phyloP scores from a whole-genome alignment of 2,797 vertebrate species.

The Varecia variegata region DNA sequence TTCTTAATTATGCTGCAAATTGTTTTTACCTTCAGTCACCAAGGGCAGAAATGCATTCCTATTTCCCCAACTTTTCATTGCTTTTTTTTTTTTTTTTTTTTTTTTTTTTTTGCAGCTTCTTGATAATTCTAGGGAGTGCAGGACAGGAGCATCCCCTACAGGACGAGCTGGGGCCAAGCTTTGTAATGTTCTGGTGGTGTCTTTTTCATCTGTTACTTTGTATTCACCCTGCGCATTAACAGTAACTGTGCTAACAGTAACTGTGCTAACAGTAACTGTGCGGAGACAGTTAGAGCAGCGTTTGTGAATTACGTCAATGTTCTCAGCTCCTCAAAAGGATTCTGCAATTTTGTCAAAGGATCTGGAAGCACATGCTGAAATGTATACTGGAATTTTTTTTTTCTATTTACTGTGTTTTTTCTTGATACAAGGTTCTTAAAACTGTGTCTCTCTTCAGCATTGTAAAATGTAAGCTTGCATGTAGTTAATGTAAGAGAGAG shows the following conservation, averaged over 20 bases:
- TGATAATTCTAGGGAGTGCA: slow-evolving; percentile 55
- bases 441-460: not conserved
- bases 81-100: not conserved
- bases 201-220: slow-evolving; percentile 75
- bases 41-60: slow-evolving; percentile 46
- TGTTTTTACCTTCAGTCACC: slow-evolving; percentile 62
- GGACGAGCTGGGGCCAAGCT: slow-evolving; percentile 25
- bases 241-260: slow-evolving; percentile 80
- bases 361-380: slow-evolving; percentile 74
- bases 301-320: slow-evolving; percentile 79
- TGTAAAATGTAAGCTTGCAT: slow-evolving; percentile 31
- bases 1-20: slow-evolving; percentile 74
- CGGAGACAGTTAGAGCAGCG: slow-evolving; percentile 76
- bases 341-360: slow-evolving; percentile 76
- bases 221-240: slow-evolving; percentile 69
- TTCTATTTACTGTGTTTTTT: not conserved
- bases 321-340: slow-evolving; percentile 78
- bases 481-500: not conserved
- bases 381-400: not conserved
- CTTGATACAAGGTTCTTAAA: not conserved
- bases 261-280: slow-evolving; percentile 77
- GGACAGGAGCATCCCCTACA: slow-evolving; percentile 75
- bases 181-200: not conserved
- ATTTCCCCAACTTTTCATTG: not conserved
- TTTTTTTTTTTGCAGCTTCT: not conserved